phyloP scores from a whole-genome alignment of 1,140 invertebrate genomes.

The Hylyphantes graminicola region DNA sequence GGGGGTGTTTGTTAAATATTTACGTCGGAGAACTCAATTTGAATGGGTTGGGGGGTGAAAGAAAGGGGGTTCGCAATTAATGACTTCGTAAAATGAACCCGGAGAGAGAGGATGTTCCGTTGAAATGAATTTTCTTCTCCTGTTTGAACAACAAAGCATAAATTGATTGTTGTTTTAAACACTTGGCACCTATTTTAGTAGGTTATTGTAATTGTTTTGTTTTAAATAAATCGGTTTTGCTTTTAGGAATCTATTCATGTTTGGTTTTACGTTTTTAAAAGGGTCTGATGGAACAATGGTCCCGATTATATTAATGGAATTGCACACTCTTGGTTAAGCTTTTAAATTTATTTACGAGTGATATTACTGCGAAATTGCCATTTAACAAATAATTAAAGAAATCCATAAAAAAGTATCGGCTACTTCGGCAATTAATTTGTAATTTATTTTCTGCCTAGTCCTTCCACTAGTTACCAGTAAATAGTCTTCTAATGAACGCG shows the following conservation, averaged over 20 bases:
- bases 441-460: too few relatives aligned
- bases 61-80: slow-evolving; percentile 31
- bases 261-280: too few relatives aligned
- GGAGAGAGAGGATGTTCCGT: neutral
- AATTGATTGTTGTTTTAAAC: slow-evolving; percentile 57
- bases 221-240: slow-evolving; percentile 19
- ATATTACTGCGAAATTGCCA: too few relatives aligned
- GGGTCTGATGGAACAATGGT: neutral
- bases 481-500: too few relatives aligned
- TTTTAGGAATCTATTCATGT: too few relatives aligned
- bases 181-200: slow-evolving; percentile 21
- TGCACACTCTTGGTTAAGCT: too few relatives aligned
- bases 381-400: too few relatives aligned
- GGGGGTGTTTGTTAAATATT: slow-evolving; percentile 52
- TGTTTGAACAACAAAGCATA: slow-evolving; percentile 41
- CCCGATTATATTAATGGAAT: too few relatives aligned
- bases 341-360: too few relatives aligned
- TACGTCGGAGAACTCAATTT: slow-evolving; percentile 33
- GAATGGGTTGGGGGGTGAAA: neutral
- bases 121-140: slow-evolving; percentile 30
- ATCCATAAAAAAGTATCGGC: too few relatives aligned
- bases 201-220: slow-evolving; percentile 12
- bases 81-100: slow-evolving; percentile 47
- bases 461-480: too few relatives aligned
- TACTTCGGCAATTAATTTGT: neutral